Conservation (phyloP, 1,140 invertebrate species). For the Saccostrea echinata region DNA sequence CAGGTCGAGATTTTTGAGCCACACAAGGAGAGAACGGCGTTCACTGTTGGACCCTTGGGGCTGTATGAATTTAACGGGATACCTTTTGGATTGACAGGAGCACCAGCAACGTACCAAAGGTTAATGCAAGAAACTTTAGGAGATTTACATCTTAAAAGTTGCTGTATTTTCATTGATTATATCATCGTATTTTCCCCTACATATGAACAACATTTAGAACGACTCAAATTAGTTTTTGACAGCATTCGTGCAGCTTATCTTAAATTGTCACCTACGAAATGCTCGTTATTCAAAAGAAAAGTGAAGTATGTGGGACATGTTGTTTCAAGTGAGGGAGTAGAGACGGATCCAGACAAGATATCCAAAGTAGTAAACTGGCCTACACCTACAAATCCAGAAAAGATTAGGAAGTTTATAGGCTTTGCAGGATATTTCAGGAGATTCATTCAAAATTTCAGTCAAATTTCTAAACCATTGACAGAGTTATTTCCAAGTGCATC, state of each 20-base stretch:
- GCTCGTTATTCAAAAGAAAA: slow-evolving; percentile 69
- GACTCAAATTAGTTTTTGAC: slow-evolving; percentile 74
- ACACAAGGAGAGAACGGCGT: slow-evolving; percentile 51
- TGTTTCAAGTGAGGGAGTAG: slow-evolving; percentile 38
- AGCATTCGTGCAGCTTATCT: slow-evolving; percentile 75
- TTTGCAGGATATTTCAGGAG: slow-evolving; percentile 44
- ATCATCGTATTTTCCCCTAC: slow-evolving; percentile 65
- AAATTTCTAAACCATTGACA: slow-evolving; percentile 59
- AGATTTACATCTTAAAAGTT: slow-evolving; percentile 33
- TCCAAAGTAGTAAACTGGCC: slow-evolving; percentile 41
- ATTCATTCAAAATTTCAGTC: slow-evolving; percentile 64
- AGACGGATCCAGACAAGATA: slow-evolving; percentile 47
- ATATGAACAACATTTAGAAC: slow-evolving; percentile 78
- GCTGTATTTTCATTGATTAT: slow-evolving; percentile 53
- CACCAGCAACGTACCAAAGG: slow-evolving; percentile 80
- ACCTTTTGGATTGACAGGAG: slow-evolving; percentile 75
- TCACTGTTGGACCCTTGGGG: slow-evolving; percentile 52
- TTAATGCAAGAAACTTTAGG: slow-evolving; percentile 79
- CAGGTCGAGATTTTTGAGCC: slow-evolving; percentile 71
- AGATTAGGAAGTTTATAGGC: slow-evolving; percentile 70
- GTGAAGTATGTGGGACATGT: slow-evolving; percentile 53
- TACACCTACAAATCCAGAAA: slow-evolving; percentile 62
- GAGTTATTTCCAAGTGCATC: slow-evolving; percentile 47
- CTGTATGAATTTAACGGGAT: slow-evolving; percentile 57
- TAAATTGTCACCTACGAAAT: slow-evolving; percentile 79